Evolutionary conservation across 2,888 invertebrate genomes (phyloP), one percentile per base, ranked within the genome.

Genomic region (Lordiphosa fenestrarum): DNA sequence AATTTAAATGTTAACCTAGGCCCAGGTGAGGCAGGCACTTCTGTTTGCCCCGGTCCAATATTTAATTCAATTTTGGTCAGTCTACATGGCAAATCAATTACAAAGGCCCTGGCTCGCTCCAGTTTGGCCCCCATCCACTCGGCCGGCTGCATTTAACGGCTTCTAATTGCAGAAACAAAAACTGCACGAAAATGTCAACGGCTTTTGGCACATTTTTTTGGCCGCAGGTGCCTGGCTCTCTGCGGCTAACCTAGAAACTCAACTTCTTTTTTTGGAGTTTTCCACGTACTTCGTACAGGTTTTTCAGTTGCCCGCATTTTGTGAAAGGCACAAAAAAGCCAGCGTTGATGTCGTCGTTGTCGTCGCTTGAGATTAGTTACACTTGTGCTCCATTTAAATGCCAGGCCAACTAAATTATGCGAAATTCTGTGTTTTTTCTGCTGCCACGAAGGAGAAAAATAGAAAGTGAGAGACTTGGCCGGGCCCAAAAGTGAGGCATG

Each of bases 311-410:
- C 42, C 60, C 56, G 69, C 70, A 66, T 70, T 71, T 80, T 80
- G 76, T 76, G 76, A 76, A 76, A 76, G 76, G 84, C 77, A 65
- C 41, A 61, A 56, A 72, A 62, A 71, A 52, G 54, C 38, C 13
- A 46, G 38, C 25, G 23, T n/a, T 13, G 33, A 57, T 23, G 40
- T 38, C 68, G 59, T 69, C 69, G 74, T 61, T 66, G 84, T 65
- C 80, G 75, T 58, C 40, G 69, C 58, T 51, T 64, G 66, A 80
- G 85, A 86, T 84, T 86, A 85, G 84, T 77, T 80, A 75, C 84
- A 84, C 84, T 84, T 84, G 77, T 81, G 85, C 85, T 84, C 86
- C 74, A 80, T 74, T 84, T 85, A 80, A 77, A 78, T 78, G 74
- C 73, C 66, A 77, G 67, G 71, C 69, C 75, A 75, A 81, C 73